Percentiles rank a stretch among this genome's conserved stretches.
Conservation (phyloP, 2,113 vertebrate genomes). For the Hylia prasina region DNA sequence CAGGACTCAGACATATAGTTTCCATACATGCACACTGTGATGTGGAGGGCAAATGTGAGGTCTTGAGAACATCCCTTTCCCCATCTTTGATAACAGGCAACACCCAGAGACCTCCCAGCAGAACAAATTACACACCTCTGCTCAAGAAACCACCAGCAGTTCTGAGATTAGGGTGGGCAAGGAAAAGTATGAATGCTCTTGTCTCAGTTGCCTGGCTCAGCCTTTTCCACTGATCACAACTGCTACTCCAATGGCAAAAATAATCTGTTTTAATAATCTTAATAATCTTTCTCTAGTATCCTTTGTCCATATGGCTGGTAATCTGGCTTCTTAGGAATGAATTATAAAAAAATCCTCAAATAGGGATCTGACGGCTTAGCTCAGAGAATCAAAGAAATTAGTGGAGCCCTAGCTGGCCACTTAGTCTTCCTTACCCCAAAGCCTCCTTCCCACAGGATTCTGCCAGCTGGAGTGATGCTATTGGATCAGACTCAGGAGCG, state of each 20-base stretch:
- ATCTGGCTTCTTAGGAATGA: constrained; percentile 55
- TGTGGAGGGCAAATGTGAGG: background rate
- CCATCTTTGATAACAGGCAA: background rate
- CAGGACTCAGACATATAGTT: rapidly evolving
- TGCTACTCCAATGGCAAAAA: background rate
- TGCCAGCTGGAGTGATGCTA: background rate
- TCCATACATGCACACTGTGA: background rate
- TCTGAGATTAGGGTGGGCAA: background rate
- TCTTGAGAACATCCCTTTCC: background rate
- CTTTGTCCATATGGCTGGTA: constrained; percentile 56
- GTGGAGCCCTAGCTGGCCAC: constrained; percentile 2
- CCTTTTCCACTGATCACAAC: background rate
- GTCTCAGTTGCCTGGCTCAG: background rate
- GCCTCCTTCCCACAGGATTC: background rate
- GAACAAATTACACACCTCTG: background rate
- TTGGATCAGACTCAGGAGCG: background rate
- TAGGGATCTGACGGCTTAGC: constrained; percentile 56
- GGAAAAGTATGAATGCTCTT: background rate
- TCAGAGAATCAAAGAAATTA: constrained; percentile 35
- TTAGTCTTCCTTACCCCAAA: background rate
- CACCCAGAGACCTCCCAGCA: background rate
- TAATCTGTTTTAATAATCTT: constrained; percentile 60
- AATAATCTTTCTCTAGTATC: constrained; percentile 22
- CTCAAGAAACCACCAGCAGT: background rate
- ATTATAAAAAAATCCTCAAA: constrained; percentile 58